Evolutionary conservation across 2,113 vertebrate genomes (phyloP).

Genomic region (Larimichthys crocea): DNA sequence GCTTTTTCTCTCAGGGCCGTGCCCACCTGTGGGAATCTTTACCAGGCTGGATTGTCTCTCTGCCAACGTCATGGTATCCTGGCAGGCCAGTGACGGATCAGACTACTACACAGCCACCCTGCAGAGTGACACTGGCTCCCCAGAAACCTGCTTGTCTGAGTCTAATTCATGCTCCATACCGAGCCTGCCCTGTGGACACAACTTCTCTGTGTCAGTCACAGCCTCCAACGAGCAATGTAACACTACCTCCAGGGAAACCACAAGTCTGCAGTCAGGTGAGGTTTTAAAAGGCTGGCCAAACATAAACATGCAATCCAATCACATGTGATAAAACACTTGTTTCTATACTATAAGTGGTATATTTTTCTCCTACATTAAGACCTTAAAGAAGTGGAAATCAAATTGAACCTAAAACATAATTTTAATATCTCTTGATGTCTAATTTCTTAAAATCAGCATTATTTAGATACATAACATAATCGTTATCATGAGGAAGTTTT

Average conservation of each 20-base stretch:
- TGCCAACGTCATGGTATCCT: slow-evolving; percentile 48
- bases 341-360: background rate
- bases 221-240: slow-evolving; percentile 72
- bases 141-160: slow-evolving; percentile 55
- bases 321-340: background rate
- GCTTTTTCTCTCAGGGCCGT: slow-evolving; percentile 63
- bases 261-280: slow-evolving; percentile 70
- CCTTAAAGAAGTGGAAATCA: too few species aligned
- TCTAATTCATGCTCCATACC: slow-evolving; percentile 50
- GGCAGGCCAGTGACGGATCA: slow-evolving; percentile 62
- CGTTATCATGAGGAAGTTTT: background rate
- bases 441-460: too few species aligned
- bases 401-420: too few species aligned
- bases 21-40: slow-evolving; percentile 49
- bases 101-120: slow-evolving; percentile 59
- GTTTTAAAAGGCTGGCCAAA: background rate
- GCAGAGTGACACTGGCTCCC: slow-evolving; percentile 36
- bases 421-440: too few species aligned
- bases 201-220: slow-evolving; percentile 74
- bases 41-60: slow-evolving; percentile 64
- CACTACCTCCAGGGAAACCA: slow-evolving; percentile 25
- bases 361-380: too few species aligned
- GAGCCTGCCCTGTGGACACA: slow-evolving; percentile 70
- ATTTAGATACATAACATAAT: too few species aligned
- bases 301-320: background rate